Conservation (phyloP, 2,888 invertebrate species). For the Tachina lurida region DNA sequence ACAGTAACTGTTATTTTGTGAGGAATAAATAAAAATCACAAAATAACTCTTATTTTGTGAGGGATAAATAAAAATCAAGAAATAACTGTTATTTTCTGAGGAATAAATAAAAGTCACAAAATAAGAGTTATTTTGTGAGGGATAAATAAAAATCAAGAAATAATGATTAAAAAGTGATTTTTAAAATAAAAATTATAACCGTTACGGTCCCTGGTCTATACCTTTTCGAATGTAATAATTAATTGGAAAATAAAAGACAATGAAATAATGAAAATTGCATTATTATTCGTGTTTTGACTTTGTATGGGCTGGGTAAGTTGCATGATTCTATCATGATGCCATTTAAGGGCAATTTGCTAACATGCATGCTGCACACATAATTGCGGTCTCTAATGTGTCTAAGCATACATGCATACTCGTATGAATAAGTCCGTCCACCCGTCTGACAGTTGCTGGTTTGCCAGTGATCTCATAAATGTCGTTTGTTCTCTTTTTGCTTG, state of each 20-base stretch:
- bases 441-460: slow-evolving; percentile 25
- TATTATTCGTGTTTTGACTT: slow-evolving; percentile 43
- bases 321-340: slow-evolving; percentile 67
- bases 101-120: too few relatives aligned
- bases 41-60: too few relatives aligned
- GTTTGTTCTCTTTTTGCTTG: slow-evolving; percentile 43
- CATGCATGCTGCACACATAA: slow-evolving; percentile 69
- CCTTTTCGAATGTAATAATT: slow-evolving; percentile 20
- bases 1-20: too few relatives aligned
- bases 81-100: too few relatives aligned
- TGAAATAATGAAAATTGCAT: slow-evolving; percentile 36
- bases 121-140: too few relatives aligned
- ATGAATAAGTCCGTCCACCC: not conserved
- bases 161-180: too few relatives aligned
- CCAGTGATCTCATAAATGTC: slow-evolving; percentile 66
- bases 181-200: too few relatives aligned
- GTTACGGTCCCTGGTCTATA: too few relatives aligned
- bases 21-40: too few relatives aligned
- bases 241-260: slow-evolving; percentile 47
- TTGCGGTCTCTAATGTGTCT: slow-evolving; percentile 63
- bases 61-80: too few relatives aligned
- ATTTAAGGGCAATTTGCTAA: slow-evolving; percentile 72
- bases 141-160: too few relatives aligned
- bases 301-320: slow-evolving; percentile 42
- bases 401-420: not conserved